Conservation (phyloP, 2,888 invertebrate species). For the Endomychus coccineus region DNA sequence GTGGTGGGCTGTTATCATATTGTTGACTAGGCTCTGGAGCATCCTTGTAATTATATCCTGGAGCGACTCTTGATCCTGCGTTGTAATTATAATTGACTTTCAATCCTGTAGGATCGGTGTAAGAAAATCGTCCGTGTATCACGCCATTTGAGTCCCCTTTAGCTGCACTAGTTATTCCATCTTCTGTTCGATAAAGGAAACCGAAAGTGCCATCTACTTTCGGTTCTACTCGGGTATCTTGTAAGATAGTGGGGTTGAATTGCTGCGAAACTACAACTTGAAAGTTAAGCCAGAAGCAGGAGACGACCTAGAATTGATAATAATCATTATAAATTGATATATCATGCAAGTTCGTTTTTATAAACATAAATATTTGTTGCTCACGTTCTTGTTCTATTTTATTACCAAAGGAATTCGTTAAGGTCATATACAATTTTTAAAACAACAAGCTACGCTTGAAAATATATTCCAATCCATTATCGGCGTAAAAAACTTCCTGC, state of each 20-base stretch:
- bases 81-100: constrained; percentile 43
- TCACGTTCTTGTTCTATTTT: no score
- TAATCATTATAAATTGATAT: no score
- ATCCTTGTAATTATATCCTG: constrained; percentile 28
- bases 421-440: no score
- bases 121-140: constrained; percentile 41
- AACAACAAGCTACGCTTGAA: no score
- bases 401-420: no score
- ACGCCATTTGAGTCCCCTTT: constrained; percentile 39
- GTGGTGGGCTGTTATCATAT: background rate
- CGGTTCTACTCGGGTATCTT: constrained; percentile 40
- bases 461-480: no score
- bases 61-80: constrained; percentile 37
- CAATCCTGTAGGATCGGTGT: constrained; percentile 43
- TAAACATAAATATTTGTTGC: no score
- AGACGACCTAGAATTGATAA: no score
- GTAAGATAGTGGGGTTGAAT: constrained; percentile 37
- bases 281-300: no score
- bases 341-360: no score
- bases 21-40: constrained; percentile 4
- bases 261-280: no score
- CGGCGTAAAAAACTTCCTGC: no score
- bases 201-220: constrained; percentile 43
- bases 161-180: constrained; percentile 41
- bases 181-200: constrained; percentile 42